A percentile compares a stretch with the other conserved stretches of the same genome.
Evolutionary conservation across 2,797 vertebrate genomes (phyloP).

Genomic region (Bovichtus diacanthus): DNA sequence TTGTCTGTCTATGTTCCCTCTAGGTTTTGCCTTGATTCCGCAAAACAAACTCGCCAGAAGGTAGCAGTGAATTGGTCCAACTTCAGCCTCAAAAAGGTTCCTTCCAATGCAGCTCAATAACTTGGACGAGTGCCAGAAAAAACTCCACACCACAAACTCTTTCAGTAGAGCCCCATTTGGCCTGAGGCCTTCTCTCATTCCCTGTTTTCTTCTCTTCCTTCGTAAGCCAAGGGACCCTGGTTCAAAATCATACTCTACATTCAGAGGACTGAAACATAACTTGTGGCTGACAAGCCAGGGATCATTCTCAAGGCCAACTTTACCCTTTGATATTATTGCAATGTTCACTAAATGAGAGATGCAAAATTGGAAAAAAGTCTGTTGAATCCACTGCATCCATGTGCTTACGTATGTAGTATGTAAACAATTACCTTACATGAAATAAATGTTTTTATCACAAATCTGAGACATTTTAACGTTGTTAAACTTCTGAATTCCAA

Average conservation of each 20-base stretch:
- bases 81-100: slow-evolving; percentile 99
- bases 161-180: slow-evolving; percentile 73
- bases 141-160: slow-evolving; percentile 76
- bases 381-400: slow-evolving; percentile 82
- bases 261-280: slow-evolving; percentile 76
- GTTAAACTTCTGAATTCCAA: slow-evolving; percentile 76
- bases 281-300: slow-evolving; percentile 68
- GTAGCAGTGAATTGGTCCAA: slow-evolving; percentile 99
- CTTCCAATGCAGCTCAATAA: slow-evolving; percentile 96
- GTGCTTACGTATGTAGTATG: slow-evolving; percentile 87
- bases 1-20: slow-evolving; percentile 23
- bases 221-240: slow-evolving; percentile 80
- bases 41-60: slow-evolving; percentile 98
- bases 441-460: slow-evolving; percentile 89
- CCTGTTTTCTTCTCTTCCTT: slow-evolving; percentile 75
- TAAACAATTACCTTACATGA: slow-evolving; percentile 87
- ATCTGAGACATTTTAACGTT: slow-evolving; percentile 81
- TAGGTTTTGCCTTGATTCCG: slow-evolving; percentile 99
- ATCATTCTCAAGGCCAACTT: slow-evolving; percentile 71
- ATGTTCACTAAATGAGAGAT: slow-evolving; percentile 76
- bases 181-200: slow-evolving; percentile 82
- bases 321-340: slow-evolving; percentile 73
- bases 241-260: slow-evolving; percentile 73
- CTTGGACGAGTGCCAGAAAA: slow-evolving; percentile 69
- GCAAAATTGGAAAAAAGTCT: slow-evolving; percentile 72